phyloP scores from a whole-genome alignment of 2,113 vertebrate genomes.

The Dipodomys merriami region DNA sequence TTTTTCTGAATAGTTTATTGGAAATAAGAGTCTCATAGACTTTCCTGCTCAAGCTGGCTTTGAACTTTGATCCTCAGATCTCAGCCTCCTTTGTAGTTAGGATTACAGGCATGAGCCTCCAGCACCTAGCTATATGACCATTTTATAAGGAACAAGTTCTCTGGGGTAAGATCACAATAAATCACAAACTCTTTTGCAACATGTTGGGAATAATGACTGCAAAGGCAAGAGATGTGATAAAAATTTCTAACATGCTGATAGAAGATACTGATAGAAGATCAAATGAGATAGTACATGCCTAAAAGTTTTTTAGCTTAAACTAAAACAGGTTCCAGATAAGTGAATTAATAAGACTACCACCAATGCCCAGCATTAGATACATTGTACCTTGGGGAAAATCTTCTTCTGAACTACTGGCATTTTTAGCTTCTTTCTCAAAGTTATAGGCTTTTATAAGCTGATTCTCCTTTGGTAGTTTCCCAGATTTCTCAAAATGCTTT shows the following conservation, averaged over 20 bases:
- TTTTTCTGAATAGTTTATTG: too few relatives aligned
- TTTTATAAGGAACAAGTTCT: too few relatives aligned
- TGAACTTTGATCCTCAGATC: too few relatives aligned
- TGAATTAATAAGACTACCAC: not conserved
- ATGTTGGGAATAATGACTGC: conserved; percentile 10
- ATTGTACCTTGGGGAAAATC: conserved; percentile 82
- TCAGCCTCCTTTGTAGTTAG: too few relatives aligned
- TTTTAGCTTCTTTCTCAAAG: conserved; percentile 79
- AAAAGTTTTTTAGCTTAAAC: conserved; percentile 8
- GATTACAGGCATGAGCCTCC: too few relatives aligned
- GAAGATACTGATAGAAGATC: not conserved
- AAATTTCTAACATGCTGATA: not conserved
- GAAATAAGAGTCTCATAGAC: too few relatives aligned
- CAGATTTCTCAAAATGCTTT: conserved; percentile 81
- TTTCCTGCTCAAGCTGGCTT: too few relatives aligned
- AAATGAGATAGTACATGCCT: not conserved
- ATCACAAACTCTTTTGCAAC: not conserved
- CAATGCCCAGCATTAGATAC: not conserved
- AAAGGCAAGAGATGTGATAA: not conserved
- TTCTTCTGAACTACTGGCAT: conserved; percentile 84
- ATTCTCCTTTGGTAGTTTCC: conserved; percentile 74
- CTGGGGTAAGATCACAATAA: too few relatives aligned
- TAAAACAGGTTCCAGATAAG: not conserved
- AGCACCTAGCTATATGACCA: too few relatives aligned
- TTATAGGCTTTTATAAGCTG: conserved; percentile 73